Evolutionary conservation across 2,113 vertebrate species (phyloP).

Genomic region (Pedionomus torquatus): DNA sequence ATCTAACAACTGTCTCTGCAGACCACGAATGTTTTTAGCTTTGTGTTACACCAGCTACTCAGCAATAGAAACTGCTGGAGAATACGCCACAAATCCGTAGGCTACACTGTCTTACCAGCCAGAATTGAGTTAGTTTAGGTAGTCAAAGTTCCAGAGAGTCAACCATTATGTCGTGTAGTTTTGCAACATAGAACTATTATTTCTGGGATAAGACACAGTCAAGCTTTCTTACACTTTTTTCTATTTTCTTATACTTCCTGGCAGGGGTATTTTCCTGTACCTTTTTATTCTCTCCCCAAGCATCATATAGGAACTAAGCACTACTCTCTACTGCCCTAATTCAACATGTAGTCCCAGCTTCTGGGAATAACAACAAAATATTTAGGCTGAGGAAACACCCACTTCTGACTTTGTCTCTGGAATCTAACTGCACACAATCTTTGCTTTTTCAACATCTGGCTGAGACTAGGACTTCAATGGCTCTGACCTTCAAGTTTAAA

Average conservation of each 20-base stretch:
- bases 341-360: neutral
- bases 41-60: neutral
- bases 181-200: neutral
- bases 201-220: neutral
- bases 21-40: neutral
- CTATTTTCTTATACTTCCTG: neutral
- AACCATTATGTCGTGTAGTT: neutral
- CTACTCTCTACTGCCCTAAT: neutral
- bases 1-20: neutral
- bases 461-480: neutral
- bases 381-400: neutral
- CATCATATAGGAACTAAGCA: neutral
- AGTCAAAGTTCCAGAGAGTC: neutral
- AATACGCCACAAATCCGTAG: neutral
- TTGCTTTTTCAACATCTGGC: neutral
- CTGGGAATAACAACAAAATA: neutral
- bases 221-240: neutral
- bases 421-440: neutral
- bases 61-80: neutral
- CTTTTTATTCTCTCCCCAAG: neutral
- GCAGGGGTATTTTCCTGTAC: neutral
- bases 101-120: neutral
- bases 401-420: neutral
- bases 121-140: neutral
- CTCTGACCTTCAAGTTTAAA: constrained; percentile 1